Conservation (phyloP, 2,797 vertebrate genomes). For the Rhyacichthys aspro region DNA sequence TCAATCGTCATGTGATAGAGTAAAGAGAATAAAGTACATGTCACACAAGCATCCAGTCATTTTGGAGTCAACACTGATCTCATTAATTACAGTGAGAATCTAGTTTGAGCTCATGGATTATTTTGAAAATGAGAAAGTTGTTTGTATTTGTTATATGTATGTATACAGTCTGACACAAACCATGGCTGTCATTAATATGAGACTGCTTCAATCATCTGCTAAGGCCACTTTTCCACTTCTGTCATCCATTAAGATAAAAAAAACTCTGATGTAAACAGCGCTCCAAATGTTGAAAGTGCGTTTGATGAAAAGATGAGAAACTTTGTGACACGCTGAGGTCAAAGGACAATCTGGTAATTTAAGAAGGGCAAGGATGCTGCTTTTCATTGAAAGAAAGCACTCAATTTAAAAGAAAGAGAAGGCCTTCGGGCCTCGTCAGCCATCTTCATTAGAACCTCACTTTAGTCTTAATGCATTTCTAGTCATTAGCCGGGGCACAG, state of each 20-base stretch:
- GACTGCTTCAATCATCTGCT: constrained; percentile 38
- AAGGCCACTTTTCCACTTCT: constrained; percentile 37
- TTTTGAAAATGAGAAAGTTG: background rate
- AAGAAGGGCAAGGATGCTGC: constrained; percentile 69
- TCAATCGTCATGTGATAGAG: constrained; percentile 13
- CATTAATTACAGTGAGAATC: too few relatives aligned
- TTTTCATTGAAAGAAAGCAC: constrained; percentile 57
- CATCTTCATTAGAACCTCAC: constrained; percentile 71
- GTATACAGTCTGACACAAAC: background rate
- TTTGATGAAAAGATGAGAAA: constrained; percentile 64
- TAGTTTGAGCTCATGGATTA: background rate
- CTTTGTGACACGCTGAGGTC: constrained; percentile 55
- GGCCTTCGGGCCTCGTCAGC: constrained; percentile 66
- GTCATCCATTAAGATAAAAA: constrained; percentile 57
- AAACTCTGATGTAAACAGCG: constrained; percentile 51
- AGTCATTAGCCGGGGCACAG: constrained; percentile 70
- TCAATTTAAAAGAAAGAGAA: constrained; percentile 58
- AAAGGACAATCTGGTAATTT: constrained; percentile 69
- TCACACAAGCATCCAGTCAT: constrained; percentile 1
- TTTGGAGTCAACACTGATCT: too few relatives aligned
- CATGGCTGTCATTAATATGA: constrained; percentile 32
- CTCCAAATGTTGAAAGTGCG: constrained; percentile 51
- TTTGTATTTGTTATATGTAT: background rate
- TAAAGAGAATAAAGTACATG: background rate
- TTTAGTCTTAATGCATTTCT: constrained; percentile 74